Conservation (phyloP, 2,113 vertebrate species). For the Terrapene triunguis region DNA sequence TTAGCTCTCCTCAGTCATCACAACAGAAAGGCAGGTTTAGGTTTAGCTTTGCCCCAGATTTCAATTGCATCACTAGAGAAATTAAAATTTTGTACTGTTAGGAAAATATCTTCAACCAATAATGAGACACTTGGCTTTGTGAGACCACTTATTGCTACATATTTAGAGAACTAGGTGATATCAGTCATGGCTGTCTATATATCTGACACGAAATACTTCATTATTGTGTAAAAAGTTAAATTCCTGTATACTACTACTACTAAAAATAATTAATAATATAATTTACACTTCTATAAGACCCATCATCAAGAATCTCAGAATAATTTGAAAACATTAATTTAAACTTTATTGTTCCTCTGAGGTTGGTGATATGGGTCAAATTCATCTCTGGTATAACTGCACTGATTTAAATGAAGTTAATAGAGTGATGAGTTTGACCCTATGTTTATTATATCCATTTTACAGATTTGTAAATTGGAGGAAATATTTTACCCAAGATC, state of each 20-base stretch:
- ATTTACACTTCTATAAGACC: background rate
- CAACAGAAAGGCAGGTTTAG: background rate
- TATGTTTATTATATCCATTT: background rate
- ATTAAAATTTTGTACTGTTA: background rate
- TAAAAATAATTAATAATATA: background rate
- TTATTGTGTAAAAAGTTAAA: background rate
- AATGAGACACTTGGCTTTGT: constrained; percentile 2
- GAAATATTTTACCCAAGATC: background rate
- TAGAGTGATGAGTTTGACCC: background rate
- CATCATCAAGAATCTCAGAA: background rate
- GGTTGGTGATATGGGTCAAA: background rate
- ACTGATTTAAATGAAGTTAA: background rate
- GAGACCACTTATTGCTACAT: fast-evolving
- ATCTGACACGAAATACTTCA: background rate
- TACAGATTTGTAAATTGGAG: background rate
- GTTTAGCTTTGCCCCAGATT: background rate
- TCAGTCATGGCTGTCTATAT: background rate
- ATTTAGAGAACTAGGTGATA: background rate
- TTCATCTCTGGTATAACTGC: background rate
- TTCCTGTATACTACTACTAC: background rate
- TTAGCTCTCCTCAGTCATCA: background rate
- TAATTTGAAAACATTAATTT: background rate
- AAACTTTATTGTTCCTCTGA: background rate
- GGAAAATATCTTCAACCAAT: background rate
- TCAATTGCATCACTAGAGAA: background rate